Evolutionary conservation across 2,888 invertebrate species (phyloP).

Genomic region (Agapetus fuscipes): DNA sequence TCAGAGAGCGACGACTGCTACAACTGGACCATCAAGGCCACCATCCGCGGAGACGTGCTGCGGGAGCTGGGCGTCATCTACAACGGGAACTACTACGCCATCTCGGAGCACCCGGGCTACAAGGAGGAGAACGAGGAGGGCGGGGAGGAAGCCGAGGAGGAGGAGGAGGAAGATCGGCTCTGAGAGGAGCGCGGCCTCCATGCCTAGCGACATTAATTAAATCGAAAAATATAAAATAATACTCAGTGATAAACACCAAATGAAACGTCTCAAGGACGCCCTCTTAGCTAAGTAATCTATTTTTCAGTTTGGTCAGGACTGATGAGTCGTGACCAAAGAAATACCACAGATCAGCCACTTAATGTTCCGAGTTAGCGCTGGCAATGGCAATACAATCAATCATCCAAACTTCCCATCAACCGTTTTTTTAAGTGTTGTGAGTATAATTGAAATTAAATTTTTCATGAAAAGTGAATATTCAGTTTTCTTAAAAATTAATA

Average conservation of each 20-base stretch:
- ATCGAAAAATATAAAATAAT: constrained; percentile 3
- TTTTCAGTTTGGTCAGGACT: background rate
- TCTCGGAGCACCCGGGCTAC: constrained; percentile 90
- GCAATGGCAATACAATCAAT: too few species aligned
- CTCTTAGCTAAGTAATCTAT: constrained; percentile 5
- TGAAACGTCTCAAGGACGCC: constrained; percentile 7
- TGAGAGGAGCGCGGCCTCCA: constrained; percentile 35
- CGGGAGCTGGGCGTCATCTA: constrained; percentile 89
- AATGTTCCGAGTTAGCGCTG: too few species aligned
- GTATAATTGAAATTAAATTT: too few species aligned
- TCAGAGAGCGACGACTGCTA: constrained; percentile 89
- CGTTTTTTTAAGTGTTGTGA: too few species aligned
- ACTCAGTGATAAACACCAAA: constrained; percentile 15
- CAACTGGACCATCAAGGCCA: constrained; percentile 95
- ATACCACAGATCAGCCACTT: too few species aligned
- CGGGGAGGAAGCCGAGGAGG: constrained; percentile 74
- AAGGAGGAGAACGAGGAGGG: constrained; percentile 83
- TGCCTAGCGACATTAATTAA: too few species aligned
- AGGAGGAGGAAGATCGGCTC: constrained; percentile 65
- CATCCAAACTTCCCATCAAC: too few species aligned
- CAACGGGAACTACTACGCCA: constrained; percentile 91
- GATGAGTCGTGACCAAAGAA: background rate
- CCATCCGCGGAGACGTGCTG: constrained; percentile 83
- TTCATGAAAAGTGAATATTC: too few species aligned
- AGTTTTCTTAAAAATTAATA: too few species aligned